phyloP scores from a whole-genome alignment of 2,888 invertebrate species.

The Drosophila anceps region DNA sequence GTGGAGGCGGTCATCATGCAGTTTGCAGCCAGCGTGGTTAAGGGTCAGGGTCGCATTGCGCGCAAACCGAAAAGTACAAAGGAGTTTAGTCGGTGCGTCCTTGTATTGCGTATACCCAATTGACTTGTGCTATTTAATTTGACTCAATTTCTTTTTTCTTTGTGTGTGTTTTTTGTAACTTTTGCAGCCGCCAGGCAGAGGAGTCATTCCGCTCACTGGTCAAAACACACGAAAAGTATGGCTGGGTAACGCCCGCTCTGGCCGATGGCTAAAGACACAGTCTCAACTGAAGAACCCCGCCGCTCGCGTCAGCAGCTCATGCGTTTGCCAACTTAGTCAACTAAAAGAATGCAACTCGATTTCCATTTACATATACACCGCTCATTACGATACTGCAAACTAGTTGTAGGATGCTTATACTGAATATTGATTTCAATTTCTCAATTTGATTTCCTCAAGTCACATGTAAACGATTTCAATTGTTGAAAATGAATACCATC shows the following conservation, averaged over 20 bases:
- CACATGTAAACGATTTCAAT: conserved; percentile 72
- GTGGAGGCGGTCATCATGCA: conserved; percentile 95
- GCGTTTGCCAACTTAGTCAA: conserved; percentile 75
- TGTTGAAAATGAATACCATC: conserved; percentile 72
- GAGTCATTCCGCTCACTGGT: conserved; percentile 94
- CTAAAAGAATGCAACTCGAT: conserved; percentile 41
- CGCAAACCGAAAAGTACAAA: conserved; percentile 92
- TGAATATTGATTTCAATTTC: conserved; percentile 27
- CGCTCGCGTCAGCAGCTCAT: conserved; percentile 65
- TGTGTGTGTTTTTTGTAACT: not conserved
- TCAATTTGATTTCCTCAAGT: conserved; percentile 41
- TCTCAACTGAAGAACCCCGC: conserved; percentile 31
- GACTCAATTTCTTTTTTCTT: not conserved
- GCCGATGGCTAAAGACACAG: conserved; percentile 90
- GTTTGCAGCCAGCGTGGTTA: conserved; percentile 94
- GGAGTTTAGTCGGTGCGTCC: conserved; percentile 88
- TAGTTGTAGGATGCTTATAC: conserved; percentile 62
- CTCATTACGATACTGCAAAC: conserved; percentile 55
- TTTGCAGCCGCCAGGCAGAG: conserved; percentile 90
- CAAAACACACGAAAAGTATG: conserved; percentile 95
- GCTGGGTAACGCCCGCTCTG: conserved; percentile 95
- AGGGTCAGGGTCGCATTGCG: conserved; percentile 93
- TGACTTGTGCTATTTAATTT: not conserved
- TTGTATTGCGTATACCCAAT: not conserved
- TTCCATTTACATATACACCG: conserved; percentile 55